Evolutionary conservation across 2,888 invertebrate genomes (phyloP).

Genomic region (Ecdyonurus torrentis): DNA sequence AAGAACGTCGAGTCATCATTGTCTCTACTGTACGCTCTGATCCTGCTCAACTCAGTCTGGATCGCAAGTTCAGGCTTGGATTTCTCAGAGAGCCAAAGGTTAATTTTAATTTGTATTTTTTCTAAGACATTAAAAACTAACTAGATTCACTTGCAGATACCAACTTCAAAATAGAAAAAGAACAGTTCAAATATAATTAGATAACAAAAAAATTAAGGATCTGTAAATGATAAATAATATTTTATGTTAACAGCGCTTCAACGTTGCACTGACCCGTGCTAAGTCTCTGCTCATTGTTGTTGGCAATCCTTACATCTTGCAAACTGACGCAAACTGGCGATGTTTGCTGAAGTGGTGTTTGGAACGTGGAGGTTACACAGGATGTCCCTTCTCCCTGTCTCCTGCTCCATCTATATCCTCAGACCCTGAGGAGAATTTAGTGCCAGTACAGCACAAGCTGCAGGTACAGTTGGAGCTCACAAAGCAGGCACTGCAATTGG

Average conservation of each 20-base stretch:
- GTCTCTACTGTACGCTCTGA: constrained; percentile 29
- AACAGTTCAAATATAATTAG: no score
- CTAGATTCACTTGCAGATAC: no score
- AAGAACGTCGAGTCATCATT: constrained; percentile 29
- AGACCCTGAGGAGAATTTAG: not conserved
- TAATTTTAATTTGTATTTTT: not conserved
- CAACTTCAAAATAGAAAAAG: no score
- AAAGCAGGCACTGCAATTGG: not conserved
- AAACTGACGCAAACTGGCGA: constrained; percentile 2
- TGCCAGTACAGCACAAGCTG: not conserved
- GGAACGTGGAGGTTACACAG: not conserved
- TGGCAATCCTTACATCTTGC: constrained; percentile 30
- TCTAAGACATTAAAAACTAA: no score
- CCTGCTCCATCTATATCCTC: not conserved
- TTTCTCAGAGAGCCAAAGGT: constrained; percentile 28
- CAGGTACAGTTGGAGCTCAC: not conserved
- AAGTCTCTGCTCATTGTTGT: constrained; percentile 49
- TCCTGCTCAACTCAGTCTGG: constrained; percentile 17
- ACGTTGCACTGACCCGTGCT: constrained; percentile 57
- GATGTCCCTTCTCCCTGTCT: not conserved
- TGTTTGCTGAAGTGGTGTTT: not conserved
- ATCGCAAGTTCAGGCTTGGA: constrained; percentile 21
- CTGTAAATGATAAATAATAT: no score
- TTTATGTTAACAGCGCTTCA: constrained; percentile 44
- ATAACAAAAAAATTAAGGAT: no score